Base-by-base conservation (phyloP, 2,888 invertebrate genomes). In the Lottia gigantea region DNA sequence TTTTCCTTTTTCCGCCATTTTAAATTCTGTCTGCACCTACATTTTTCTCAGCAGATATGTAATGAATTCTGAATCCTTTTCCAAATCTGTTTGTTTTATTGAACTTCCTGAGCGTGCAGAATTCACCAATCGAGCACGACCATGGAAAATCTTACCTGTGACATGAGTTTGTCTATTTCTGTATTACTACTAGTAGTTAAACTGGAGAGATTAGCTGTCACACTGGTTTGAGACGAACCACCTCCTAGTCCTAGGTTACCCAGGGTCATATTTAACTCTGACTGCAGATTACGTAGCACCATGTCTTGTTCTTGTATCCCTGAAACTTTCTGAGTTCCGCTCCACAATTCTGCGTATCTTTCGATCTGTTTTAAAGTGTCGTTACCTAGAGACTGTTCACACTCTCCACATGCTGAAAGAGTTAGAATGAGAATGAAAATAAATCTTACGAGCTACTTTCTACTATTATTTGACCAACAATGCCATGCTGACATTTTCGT, bases 351-450 rank as follows among this genome's bases (percentile, higher is more conserved):
- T 26, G 63, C 15, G 47, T 68, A 76, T 23, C 23, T 64, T 4
- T 72, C 74, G 45, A 66, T 14, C 74, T 82, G 68, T 8, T 2
- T 46, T 1, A 68, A 8, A 11, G 80, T 76, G 73, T 81, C 79
- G n/a, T 79, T 76, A n/a, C 81, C 82, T 62, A 83, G 76, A 0
- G 78, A 70, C 26, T 46, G 70, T 71, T 78, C 75, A 66, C 83
- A 83, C 16, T 65, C 68, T 11, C 74, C 78, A 71, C 83, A 83
- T 6, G 40, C 82, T 82, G 76, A 8, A 72, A 47, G 0, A 62
- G 12, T 15, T 40, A 40, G 1, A 8, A 40, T 40, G 1, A 40
- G 7, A 40, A 6, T 40, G 7, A 11, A 31, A 4, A 4, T 4
- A 31, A 31, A 6, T 31, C 6, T 31, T 31, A 31, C 31, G n/a